Evolutionary conservation across 2,888 invertebrate species (phyloP), one percentile per base, ranked within the genome.

Genomic region (Tyria jacobaeae): DNA sequence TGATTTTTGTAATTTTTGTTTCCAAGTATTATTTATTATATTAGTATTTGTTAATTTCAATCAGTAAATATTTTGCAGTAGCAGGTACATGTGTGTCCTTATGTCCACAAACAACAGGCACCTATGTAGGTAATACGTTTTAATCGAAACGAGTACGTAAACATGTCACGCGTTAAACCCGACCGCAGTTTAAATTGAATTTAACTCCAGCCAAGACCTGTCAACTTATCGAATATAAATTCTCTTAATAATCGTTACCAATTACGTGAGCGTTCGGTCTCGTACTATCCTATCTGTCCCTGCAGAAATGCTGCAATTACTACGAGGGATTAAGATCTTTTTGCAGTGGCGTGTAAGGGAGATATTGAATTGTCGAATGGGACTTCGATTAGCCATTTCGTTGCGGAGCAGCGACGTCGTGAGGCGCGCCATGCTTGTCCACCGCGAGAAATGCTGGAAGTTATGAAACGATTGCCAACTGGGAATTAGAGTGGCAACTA

Each of bases 161-260:
- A 87, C 84, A 85, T 85, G 83, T 86, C 86, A 81, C 79, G 78
- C 77, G 83, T 83, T 75, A 81, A 85, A 85, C 83, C 83, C 83
- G 84, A 76, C 77, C 82, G 76, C 80, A 78, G 76, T 79, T 84
- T 80, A 83, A 84, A 86, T 90, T 87, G 79, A 86, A 85, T 88
- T 88, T 85, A 89, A 86, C 83, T 85, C 83, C 69, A 84, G 79
- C 80, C 83, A 85, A 81, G 84, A 84, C 82, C 83, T 88, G 90
- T 89, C 90, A 89, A 88, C 85, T 88, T 89, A 88, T 89, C 86
- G 87, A 84, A 87, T 88, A 91, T 91, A 89, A 91, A 91, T 90
- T 90, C 85, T 85, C 85, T 86, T 87, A 89, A 89, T 91, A 90
- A 90, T 90, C 86, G 87, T 89, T 89, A 87, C 89, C 91, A 90